Percentiles rank a stretch among this genome's conserved stretches.
phyloP scores from a whole-genome alignment of 37 sponge, comb jelly and placozoan species.

The Axinella damicornis region DNA sequence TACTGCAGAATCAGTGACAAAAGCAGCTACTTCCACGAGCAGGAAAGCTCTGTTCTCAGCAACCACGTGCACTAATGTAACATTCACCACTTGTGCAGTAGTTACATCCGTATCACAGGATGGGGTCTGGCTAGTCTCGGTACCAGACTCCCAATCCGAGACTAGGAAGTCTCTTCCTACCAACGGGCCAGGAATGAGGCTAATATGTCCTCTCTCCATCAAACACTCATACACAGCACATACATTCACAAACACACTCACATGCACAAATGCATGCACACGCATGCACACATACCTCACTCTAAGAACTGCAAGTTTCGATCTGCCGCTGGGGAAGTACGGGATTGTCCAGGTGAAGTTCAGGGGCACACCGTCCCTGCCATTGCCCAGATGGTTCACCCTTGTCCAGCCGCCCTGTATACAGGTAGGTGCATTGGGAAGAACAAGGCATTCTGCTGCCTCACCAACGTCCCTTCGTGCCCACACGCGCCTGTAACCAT shows the following conservation, averaged over 20 bases:
- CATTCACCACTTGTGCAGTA: too few relatives aligned
- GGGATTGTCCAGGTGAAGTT: constrained; percentile 90
- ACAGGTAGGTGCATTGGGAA: constrained; percentile 81
- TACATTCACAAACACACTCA: background rate
- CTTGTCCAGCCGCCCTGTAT: constrained; percentile 85
- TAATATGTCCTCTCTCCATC: background rate
- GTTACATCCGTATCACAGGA: too few relatives aligned
- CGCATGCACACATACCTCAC: constrained; percentile 65
- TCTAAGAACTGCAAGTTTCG: constrained; percentile 83
- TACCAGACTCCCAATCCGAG: too few relatives aligned
- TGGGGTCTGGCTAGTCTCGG: too few relatives aligned
- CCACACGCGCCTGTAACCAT: constrained; percentile 72
- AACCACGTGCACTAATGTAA: too few relatives aligned
- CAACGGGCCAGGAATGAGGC: too few relatives aligned
- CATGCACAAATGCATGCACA: background rate
- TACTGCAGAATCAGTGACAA: too few relatives aligned
- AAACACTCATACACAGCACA: background rate
- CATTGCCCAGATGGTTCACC: constrained; percentile 98
- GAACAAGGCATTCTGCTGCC: constrained; percentile 55
- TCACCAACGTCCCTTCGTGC: constrained; percentile 1
- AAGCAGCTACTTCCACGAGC: too few relatives aligned
- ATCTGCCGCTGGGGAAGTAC: constrained; percentile 67
- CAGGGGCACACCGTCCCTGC: constrained; percentile 83
- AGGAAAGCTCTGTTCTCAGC: too few relatives aligned
- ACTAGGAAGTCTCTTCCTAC: too few relatives aligned